Base-by-base conservation (phyloP, 53 echinoderm and acorn worm species). In the Holothuria leucospilota region DNA sequence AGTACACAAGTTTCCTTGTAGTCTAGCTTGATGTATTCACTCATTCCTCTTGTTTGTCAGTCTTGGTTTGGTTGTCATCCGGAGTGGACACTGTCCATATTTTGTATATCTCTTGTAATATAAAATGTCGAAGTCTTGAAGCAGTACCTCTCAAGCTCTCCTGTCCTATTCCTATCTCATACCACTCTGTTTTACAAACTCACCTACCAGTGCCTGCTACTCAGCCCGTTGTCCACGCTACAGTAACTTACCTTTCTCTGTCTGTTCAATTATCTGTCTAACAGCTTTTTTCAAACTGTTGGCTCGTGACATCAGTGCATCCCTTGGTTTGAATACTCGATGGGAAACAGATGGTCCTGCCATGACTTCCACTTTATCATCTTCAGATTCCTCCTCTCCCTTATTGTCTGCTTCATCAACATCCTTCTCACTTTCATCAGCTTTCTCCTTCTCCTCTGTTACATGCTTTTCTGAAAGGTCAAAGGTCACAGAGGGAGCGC, bases 251-350 rank as follows among this genome's bases (percentile, higher is more conserved):
- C 96, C 96, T 90, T 93, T 96, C 75, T 96, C 96, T 12, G 96
- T 96, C 84, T 96, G 94, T 74, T 96, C 96, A 62, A 94, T 96
- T 38, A 96, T 96, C 87, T 95, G 95, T 51, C 98, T 71, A 21
- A 95, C 95, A 58, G 98, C 95, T 73, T 95, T 98, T 93, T 98
- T 96, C 20, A 96, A 90, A 40, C 97, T 96, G 49, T 96, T 96
- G 26, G 97, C 97, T 14, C 97, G 29, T 10, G 93, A 96, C 97
- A 94, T 96, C 83, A 96, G 78, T 12, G 97, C 97, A 62, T 96
- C 97, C 30, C 97, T 77, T 6, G 98, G 98, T 65, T 95, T 93
- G 89, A 98, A 98, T 62, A 95, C 94, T 56, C 90, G 80, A 52
- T 93, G 71, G 1, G 96, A 92, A 6, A 94, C 93, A 0, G 96